A percentile compares a stretch with the other conserved stretches of the same genome.
Evolutionary conservation across 2,888 invertebrate genomes (phyloP).

Genomic region (Uloborus plumipes): DNA sequence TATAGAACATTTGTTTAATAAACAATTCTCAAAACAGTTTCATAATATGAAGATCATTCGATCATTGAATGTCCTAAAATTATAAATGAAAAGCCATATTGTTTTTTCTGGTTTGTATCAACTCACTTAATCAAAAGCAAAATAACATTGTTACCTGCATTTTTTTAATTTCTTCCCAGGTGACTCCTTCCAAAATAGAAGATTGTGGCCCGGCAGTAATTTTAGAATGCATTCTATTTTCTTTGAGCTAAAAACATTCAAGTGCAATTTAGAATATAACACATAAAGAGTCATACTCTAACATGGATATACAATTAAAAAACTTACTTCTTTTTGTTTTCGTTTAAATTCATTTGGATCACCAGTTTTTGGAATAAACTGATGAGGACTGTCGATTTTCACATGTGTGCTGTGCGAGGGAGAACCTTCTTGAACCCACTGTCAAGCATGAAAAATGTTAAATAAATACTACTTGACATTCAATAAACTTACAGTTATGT

Average conservation of each 20-base stretch:
- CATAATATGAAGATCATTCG: too few relatives aligned
- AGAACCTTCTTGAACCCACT: constrained; percentile 97
- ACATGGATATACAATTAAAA: not conserved
- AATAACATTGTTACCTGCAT: constrained; percentile 76
- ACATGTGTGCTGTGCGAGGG: constrained; percentile 93
- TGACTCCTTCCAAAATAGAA: constrained; percentile 95
- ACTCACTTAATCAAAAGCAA: not conserved
- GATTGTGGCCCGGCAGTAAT: constrained; percentile 92
- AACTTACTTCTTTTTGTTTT: constrained; percentile 91
- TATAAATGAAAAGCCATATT: not conserved
- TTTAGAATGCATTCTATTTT: constrained; percentile 66
- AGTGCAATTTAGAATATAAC: not conserved
- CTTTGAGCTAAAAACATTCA: constrained; percentile 64
- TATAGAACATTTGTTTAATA: too few relatives aligned
- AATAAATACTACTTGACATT: not conserved
- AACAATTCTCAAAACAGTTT: too few relatives aligned
- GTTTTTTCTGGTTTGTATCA: not conserved
- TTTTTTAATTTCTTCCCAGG: constrained; percentile 97
- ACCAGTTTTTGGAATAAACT: constrained; percentile 89
- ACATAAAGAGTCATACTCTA: not conserved
- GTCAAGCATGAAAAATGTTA: not conserved
- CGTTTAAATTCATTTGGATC: constrained; percentile 98
- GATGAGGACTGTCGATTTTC: constrained; percentile 91
- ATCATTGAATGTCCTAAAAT: not conserved
- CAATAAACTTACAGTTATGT: not conserved